Base-by-base conservation (phyloP, 1,140 invertebrate genomes). In the Patella vulgata region DNA sequence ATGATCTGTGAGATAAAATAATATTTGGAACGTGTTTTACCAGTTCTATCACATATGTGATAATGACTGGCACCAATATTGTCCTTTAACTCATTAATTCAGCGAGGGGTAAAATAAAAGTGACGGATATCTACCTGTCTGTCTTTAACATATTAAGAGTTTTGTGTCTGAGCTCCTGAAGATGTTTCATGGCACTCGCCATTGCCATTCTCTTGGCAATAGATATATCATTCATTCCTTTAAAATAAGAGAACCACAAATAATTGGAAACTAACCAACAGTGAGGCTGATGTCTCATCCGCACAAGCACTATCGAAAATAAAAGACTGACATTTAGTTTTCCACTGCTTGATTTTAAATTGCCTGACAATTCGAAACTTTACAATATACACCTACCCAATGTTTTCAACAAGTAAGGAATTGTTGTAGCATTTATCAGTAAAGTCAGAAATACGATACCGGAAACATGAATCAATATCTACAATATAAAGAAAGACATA, bases 391-490 rank as follows among this genome's bases (percentile, higher is more conserved):
- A 56, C 73, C 69, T 70, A 83, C 84, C 82, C 23, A 86, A 63
- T n/a, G 80, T 44, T 44, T 78, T 67, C 8, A 86, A 72, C 0
- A 85, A 65, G 9, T 59, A 57, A 40, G 71, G 73, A 11, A 81
- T 82, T 6, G 85, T 86, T 6, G 84, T 79, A 9, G 81, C 85
- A 65, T 86, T 86, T n/a, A 86, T 67, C 0, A 85, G 21, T 40
- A 86, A 60, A 4, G 85, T 85, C 28, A 85, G 68, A 30, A 84
- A 70, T 12, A 86, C 84, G 36, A 84, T 79, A 14, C 82, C 82
- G 17, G 82, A 81, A 0, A 82, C 78, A 69, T 85, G 82, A 40
- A 85, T 75, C 6, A 86, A 62, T 21, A 86, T 76, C 82, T 86
- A 63, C 17, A 75, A 53, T 14, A 65, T 28, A 1, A 40, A 61